Conservation (phyloP, 2,888 invertebrate genomes). For the Scaptomyza caliginosa region DNA sequence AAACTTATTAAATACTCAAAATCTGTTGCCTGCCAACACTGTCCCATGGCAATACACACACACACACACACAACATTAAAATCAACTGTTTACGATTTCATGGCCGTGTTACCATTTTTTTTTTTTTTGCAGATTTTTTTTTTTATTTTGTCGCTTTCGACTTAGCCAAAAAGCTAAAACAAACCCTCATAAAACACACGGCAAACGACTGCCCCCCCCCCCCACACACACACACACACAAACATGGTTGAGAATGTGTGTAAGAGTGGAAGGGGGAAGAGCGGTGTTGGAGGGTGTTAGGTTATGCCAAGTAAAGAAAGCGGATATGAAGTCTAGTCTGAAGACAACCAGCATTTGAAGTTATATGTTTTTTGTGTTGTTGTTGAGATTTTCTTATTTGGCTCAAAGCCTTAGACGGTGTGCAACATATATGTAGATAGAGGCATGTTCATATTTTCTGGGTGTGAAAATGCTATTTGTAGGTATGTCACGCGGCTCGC, state of each 20-base stretch:
- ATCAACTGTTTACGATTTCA: constrained; percentile 67
- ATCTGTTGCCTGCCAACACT: neutral
- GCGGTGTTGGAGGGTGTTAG: neutral
- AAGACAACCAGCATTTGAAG: constrained; percentile 29
- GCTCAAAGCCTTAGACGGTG: neutral
- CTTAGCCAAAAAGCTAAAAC: constrained; percentile 45
- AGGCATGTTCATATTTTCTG: constrained; percentile 6
- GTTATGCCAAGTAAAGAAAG: neutral
- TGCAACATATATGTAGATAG: neutral
- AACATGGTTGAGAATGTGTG: constrained; percentile 21
- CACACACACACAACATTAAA: constrained; percentile 42
- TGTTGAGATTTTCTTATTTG: constrained; percentile 1
- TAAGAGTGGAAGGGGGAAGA: neutral
- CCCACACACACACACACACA: neutral
- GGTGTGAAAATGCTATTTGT: constrained; percentile 64
- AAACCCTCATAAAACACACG: constrained; percentile 67
- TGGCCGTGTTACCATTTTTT: constrained; percentile 40
- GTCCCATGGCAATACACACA: neutral
- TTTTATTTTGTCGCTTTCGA: constrained; percentile 23
- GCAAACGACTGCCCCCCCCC: constrained; percentile 30
- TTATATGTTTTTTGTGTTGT: constrained; percentile 3
- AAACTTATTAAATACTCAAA: neutral
- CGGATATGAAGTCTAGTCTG: constrained; percentile 12
- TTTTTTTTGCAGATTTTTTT: constrained; percentile 12
- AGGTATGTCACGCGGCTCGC: constrained; percentile 58